Percentiles rank a stretch among this genome's conserved stretches.
These are phyloP conservation scores for Mesocricetus auratus DNA, from an alignment of 2,113 vertebrate genomes.

Conservation along the genomic window DNA sequence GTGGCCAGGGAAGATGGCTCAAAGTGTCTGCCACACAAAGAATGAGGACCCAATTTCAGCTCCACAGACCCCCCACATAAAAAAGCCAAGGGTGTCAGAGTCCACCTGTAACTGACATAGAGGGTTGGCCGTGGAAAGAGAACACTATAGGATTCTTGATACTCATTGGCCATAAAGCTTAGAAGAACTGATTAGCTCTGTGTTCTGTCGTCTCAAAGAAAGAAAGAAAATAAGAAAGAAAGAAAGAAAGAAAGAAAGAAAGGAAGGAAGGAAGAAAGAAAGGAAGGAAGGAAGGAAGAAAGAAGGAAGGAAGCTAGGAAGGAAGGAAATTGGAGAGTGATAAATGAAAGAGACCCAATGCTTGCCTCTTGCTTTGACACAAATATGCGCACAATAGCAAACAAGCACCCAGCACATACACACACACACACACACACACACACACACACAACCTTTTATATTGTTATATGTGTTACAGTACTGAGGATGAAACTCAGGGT, in stretches of 20 bases:
- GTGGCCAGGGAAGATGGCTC: not conserved
- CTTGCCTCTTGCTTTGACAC: not conserved
- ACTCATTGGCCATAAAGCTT: not conserved
- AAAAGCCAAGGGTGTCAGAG: not conserved
- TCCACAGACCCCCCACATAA: no score
- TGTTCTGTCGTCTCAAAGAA: not conserved
- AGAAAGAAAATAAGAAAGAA: not conserved
- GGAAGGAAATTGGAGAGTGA: no score
- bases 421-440: not conserved
- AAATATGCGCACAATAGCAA: not conserved
- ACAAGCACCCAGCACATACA: not conserved
- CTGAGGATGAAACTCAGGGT: no score
- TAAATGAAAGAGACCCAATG: not conserved
- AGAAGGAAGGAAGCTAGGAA: no score
- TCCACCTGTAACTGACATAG: not conserved
- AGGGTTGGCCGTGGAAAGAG: not conserved
- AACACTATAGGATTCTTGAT: not conserved
- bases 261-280: no score
- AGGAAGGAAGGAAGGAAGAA: no score
- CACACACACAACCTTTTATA: not conserved
- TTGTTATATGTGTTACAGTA: not conserved
- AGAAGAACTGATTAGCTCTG: not conserved
- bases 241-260: fast-evolving
- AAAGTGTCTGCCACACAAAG: not conserved
- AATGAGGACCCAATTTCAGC: not conserved